Base-by-base conservation (phyloP, 2,888 invertebrate species). In the Aspidapion aeneum region DNA sequence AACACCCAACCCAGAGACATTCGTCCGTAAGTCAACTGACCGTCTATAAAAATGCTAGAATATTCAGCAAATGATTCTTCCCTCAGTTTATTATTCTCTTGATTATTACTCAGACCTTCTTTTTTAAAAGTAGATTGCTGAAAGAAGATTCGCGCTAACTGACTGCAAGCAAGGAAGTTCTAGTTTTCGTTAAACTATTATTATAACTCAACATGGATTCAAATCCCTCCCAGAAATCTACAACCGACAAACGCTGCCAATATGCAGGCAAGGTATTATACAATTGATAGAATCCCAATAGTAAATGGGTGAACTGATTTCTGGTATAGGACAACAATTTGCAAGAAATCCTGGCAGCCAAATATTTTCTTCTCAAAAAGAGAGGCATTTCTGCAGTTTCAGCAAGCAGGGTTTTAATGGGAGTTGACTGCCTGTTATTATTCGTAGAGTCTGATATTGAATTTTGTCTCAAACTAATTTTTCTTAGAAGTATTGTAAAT, bases 341-440 rank as follows among this genome's bases (percentile, higher is more conserved):
- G 20, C 18, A 9, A 35, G 48, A 12, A 21, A 61, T 61, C 51
- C 61, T 63, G 18, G 49, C n/a, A 2, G 52, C 60, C 17, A 66
- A 17, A 59, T 21, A 57, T 50, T 56, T 17, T 18, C 63, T 50
- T 52, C 66, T 57, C 2, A 35, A 5, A 12, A 57, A 51, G 12
- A 66, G 51, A 17, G 5, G 18, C n/a, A 20, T 12, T 49, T 55
- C 56, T 20, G 20, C 60, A 19, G 57, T 51, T 51, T 66, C 64
- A 12, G 61, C 63, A 5, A 65, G 18, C 12, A 66, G 21, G 3
- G 57, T 59, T 16, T 59, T 65, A 1, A 35, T 35, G 5, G 35
- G 35, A 12, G 12, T 35, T 19, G 64, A 65, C 57, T 50, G 57
- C 66, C 64, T 18, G 60, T 16, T 12, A 51, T 22, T 16, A 61